Conservation (phyloP, 2,888 invertebrate genomes). For the Notocelia uddmanniana region DNA sequence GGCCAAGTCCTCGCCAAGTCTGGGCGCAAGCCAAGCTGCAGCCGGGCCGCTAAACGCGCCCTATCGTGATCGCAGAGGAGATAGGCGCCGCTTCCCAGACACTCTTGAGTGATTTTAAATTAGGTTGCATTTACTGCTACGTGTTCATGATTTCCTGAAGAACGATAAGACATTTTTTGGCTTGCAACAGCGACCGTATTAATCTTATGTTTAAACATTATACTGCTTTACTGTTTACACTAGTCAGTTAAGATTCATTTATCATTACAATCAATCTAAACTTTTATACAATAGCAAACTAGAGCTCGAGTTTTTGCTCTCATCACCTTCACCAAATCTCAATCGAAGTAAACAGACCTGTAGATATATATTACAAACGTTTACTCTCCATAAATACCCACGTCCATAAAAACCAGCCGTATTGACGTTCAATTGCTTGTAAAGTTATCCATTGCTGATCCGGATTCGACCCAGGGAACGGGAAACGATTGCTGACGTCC, state of each 20-base stretch:
- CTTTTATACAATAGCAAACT: neutral
- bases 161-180: conserved; percentile 39
- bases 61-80: conserved; percentile 66
- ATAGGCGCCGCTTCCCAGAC: conserved; percentile 58
- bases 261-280: neutral
- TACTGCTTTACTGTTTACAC: neutral
- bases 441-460: conserved; percentile 42
- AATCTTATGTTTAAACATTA: neutral
- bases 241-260: neutral
- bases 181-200: neutral
- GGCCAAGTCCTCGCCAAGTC: conserved; percentile 47
- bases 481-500: conserved; percentile 35
- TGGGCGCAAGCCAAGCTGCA: conserved; percentile 66
- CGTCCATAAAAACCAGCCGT: conserved; percentile 38
- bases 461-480: conserved; percentile 18
- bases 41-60: conserved; percentile 59
- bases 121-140: conserved; percentile 52
- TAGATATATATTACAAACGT: neutral
- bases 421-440: conserved; percentile 46
- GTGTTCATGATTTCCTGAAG: conserved; percentile 47
- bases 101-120: conserved; percentile 74
- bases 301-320: neutral
- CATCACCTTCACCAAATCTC: neutral
- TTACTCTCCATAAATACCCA: conserved; percentile 21
- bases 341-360: neutral